Evolutionary conservation across 2,888 invertebrate species (phyloP).

Genomic region (Drosophila limbata): DNA sequence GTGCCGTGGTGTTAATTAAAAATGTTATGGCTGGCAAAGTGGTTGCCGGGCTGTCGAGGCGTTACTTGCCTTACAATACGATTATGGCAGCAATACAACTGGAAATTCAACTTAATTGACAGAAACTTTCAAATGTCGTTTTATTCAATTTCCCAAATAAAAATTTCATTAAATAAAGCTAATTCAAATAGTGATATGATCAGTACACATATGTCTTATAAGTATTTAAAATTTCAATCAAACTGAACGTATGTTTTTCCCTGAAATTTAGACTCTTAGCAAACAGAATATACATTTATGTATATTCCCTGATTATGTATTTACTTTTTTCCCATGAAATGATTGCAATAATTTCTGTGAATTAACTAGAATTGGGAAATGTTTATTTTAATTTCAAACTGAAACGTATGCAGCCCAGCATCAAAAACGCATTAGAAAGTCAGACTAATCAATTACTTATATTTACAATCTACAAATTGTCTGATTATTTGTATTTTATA

Average conservation of each 20-base stretch:
- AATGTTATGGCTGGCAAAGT: constrained; percentile 37
- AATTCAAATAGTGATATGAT: not conserved
- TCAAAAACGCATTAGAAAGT: too few species aligned
- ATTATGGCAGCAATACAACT: constrained; percentile 10
- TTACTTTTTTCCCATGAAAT: not conserved
- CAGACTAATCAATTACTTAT: too few species aligned
- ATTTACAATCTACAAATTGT: too few species aligned
- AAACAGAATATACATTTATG: not conserved
- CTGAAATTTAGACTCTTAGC: not conserved
- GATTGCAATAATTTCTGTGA: not conserved
- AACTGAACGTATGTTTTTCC: not conserved
- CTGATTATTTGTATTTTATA: too few species aligned
- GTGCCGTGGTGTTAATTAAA: constrained; percentile 51
- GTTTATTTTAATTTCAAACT: not conserved
- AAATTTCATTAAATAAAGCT: not conserved
- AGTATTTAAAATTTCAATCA: not conserved
- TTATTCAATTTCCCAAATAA: not conserved
- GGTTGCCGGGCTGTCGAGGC: constrained; percentile 19
- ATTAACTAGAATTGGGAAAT: not conserved
- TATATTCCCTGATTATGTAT: not conserved
- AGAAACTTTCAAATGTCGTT: not conserved
- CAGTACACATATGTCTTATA: not conserved
- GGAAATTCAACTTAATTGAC: constrained; percentile 8
- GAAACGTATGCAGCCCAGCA: not conserved
- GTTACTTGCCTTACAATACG: constrained; percentile 19